Conservation (phyloP, 1,140 invertebrate species). For the Drosophila ogumai region DNA sequence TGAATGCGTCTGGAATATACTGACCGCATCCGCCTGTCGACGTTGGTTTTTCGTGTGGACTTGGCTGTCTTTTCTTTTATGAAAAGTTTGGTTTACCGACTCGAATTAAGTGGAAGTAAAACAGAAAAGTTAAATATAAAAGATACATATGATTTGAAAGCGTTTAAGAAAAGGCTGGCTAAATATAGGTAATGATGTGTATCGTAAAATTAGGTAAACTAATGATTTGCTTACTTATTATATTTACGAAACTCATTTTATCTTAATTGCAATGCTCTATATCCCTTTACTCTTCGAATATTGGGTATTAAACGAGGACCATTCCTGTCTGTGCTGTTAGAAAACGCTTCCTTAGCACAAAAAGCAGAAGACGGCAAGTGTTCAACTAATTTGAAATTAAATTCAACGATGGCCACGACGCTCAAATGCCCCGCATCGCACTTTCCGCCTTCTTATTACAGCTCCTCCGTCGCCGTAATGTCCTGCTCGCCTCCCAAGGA, state of each 20-base stretch:
- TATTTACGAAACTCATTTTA: background rate
- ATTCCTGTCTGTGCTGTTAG: slow-evolving; percentile 33
- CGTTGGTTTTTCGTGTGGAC: background rate
- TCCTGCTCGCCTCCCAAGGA: slow-evolving; percentile 46
- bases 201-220: background rate
- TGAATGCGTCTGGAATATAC: slow-evolving; percentile 1
- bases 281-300: background rate
- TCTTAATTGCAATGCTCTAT: background rate
- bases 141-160: background rate
- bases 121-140: slow-evolving; percentile 1
- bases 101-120: slow-evolving; percentile 6
- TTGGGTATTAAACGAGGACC: background rate
- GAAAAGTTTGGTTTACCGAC: slow-evolving; percentile 8
- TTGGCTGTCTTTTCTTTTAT: background rate
- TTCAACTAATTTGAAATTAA: slow-evolving; percentile 77
- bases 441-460: background rate
- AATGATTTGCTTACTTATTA: background rate
- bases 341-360: slow-evolving; percentile 64
- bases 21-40: slow-evolving; percentile 30
- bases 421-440: slow-evolving; percentile 27
- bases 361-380: slow-evolving; percentile 53
- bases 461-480: slow-evolving; percentile 8
- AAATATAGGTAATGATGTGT: background rate
- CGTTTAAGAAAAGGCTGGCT: background rate
- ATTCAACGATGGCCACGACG: slow-evolving; percentile 61